Evolutionary conservation across 2,797 vertebrate genomes (phyloP).

Genomic region (Carapus acus): DNA sequence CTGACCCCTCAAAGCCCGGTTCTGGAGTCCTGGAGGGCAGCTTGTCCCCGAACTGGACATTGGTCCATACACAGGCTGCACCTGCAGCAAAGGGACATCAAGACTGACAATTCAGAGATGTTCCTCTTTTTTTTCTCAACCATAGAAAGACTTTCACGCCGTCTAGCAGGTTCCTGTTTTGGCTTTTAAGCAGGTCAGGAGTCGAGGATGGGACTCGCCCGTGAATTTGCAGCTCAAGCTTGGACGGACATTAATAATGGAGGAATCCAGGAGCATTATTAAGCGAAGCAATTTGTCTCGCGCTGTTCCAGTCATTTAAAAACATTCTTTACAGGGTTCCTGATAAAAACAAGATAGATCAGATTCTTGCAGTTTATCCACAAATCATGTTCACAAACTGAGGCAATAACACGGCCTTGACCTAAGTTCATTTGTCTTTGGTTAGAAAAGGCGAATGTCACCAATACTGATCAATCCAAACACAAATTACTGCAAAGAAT

Average conservation of each 20-base stretch:
- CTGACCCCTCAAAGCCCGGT: constrained; percentile 51
- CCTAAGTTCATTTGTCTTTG: neutral
- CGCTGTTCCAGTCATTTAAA: neutral
- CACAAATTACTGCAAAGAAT: no score
- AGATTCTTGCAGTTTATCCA: neutral
- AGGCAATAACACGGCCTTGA: neutral
- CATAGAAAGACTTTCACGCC: no score
- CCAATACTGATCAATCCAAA: no score
- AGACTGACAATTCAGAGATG: no score
- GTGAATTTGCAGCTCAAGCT: no score
- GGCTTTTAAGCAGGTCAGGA: no score
- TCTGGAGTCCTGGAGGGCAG: constrained; percentile 15
- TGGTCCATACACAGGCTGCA: constrained; percentile 34
- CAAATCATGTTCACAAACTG: neutral
- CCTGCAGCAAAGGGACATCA: constrained; percentile 25
- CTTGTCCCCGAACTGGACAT: constrained; percentile 16
- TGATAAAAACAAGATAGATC: no score
- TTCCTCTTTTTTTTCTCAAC: no score
- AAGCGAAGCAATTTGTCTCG: neutral
- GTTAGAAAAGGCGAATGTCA: no score
- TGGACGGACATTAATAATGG: neutral
- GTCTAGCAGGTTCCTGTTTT: no score
- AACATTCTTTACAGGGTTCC: neutral
- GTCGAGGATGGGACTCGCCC: no score
- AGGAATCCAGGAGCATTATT: neutral